Evolutionary conservation across 2,113 vertebrate genomes (phyloP).

Genomic region (Ornithorhynchus anatinus): DNA sequence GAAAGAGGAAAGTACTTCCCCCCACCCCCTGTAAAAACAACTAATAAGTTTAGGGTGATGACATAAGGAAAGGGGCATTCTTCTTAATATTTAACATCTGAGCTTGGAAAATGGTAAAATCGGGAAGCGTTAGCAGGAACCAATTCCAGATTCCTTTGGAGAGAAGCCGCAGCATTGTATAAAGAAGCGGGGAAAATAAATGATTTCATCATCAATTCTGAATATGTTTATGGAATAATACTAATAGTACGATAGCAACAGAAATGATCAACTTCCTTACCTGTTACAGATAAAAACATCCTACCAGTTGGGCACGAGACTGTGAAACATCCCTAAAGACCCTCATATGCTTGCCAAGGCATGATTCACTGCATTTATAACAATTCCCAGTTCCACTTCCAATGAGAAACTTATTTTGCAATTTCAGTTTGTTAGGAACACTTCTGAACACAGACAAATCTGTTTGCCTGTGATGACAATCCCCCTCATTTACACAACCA

Average conservation of each 20-base stretch:
- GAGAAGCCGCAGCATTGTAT: conserved; percentile 28
- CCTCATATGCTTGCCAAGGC: conserved; percentile 52
- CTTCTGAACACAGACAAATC: conserved; percentile 5
- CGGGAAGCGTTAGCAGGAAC: conserved; percentile 39
- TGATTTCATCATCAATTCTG: conserved; percentile 17
- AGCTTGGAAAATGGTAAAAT: conserved; percentile 20
- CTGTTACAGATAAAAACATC: conserved; percentile 31
- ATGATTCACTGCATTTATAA: conserved; percentile 51
- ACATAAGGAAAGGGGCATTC: conserved; percentile 32
- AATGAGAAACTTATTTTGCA: conserved; percentile 50
- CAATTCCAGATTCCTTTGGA: conserved; percentile 37
- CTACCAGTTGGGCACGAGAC: conserved; percentile 28
- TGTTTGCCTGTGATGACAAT: conserved; percentile 14
- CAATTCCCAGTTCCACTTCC: conserved; percentile 49
- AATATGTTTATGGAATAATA: conserved; percentile 48
- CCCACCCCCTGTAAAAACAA: too few species aligned
- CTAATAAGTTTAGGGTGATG: conserved; percentile 27
- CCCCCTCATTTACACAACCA: conserved; percentile 1
- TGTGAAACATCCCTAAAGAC: conserved; percentile 54
- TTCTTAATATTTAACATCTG: conserved; percentile 7
- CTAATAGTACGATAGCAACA: conserved; percentile 39
- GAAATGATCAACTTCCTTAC: conserved; percentile 40
- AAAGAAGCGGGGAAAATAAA: conserved; percentile 32
- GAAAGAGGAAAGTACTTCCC: conserved; percentile 1
- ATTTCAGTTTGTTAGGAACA: conserved; percentile 47